These are phyloP conservation scores for Anastrepha ludens DNA, from an alignment of 1,140 invertebrate species.

Conservation along the genomic window DNA sequence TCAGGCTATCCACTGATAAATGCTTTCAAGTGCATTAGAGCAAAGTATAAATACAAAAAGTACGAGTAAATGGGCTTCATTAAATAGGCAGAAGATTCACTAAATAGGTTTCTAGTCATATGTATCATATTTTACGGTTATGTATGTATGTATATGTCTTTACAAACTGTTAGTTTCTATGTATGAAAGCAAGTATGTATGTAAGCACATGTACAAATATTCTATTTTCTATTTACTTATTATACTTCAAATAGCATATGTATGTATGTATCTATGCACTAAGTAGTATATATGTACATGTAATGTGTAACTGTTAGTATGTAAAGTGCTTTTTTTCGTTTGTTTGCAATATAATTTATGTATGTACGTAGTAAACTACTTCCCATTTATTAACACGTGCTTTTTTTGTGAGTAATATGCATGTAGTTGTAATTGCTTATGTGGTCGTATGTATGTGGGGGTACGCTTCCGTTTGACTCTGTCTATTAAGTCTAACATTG, in stretches of 20 bases:
- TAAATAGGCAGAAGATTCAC: conserved; percentile 13
- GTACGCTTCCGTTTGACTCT: too few species aligned
- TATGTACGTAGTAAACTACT: conserved; percentile 17
- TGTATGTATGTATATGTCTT: neutral
- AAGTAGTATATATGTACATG: neutral
- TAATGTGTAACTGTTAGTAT: neutral
- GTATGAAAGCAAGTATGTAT: neutral
- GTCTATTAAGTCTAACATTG: conserved; percentile 10
- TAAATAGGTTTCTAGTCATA: neutral
- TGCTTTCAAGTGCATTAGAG: neutral
- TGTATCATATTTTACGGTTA: neutral
- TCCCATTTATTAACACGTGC: conserved; percentile 11
- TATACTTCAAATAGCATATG: too few species aligned
- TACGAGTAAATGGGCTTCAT: neutral
- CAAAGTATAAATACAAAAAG: neutral
- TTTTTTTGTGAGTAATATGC: neutral
- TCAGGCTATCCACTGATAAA: neutral
- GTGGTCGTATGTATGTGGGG: neutral
- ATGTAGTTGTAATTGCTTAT: neutral
- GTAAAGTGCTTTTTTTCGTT: neutral
- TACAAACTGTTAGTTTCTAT: neutral
- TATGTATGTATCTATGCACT: neutral
- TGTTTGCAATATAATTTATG: neutral
- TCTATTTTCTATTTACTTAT: neutral
- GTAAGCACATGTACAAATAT: neutral